Evolutionary conservation across 2,888 invertebrate genomes (phyloP), one percentile per base, ranked within the genome.

Genomic region (Tiphia femorata): DNA sequence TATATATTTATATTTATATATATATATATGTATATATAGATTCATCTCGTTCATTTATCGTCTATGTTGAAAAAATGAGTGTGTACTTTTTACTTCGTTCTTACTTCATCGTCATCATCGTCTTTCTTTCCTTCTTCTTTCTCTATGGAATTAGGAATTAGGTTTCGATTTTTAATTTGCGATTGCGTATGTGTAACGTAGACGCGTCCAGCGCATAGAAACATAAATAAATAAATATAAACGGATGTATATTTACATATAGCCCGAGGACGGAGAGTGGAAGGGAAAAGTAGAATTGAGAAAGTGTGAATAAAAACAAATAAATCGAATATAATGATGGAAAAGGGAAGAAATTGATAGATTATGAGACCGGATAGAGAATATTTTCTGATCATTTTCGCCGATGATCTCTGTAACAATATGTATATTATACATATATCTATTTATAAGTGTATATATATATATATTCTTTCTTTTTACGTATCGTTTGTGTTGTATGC

Each of bases 141-240:
- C 14, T 55, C 47, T 58, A 69, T 72, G 69, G 70, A 62, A 67
- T 73, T 70, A 66, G 47, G 61, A 60, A 62, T 61, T 56, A 56
- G 49, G 50, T 74, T 66, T 76, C 66, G 64, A 69, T 72, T 16
- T 20, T 40, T 65, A 73, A 68, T 70, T 68, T 70, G 70, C 51
- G 58, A 62, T 67, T 73, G 70, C 74, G 70, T n/a, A n/a, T n/a
- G n/a, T 74, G 74, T 73, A 76, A 75, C 71, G 73, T 75, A 68
- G 65, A 78, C 76, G 78, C 81, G 81, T 78, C 81, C 81, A 81
- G 81, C 81, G 81, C 80, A 78, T 77, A 72, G 72, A 78, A 78
- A 78, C 76, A 77, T 77, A 78, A 80, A 78, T 78, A 80, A 80
- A 80, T 79, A 78, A 79, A 78, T 78, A 78, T 73, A 70, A 76